A percentile compares a stretch with the other conserved stretches of the same genome.
These are phyloP conservation scores for Caenorhabditis japonica DNA, from an alignment of 2,888 invertebrate species.

Conservation along the genomic window DNA sequence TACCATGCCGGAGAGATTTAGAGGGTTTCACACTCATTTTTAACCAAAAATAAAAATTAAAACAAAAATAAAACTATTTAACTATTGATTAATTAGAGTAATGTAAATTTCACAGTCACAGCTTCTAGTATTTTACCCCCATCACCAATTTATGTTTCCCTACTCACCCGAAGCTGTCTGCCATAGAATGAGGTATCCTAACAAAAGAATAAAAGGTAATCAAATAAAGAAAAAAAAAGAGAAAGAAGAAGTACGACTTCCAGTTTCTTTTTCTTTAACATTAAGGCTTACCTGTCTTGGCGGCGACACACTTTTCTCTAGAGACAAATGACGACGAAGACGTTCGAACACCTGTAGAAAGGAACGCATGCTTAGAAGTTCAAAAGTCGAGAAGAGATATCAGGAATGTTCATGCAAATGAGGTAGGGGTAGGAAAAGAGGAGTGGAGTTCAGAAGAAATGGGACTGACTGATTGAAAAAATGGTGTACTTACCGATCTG, in stretches of 20 bases:
- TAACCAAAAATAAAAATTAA: not conserved
- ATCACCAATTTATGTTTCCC: slow-evolving; percentile 1
- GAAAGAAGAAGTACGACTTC: not conserved
- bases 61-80: not conserved
- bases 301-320: slow-evolving; percentile 70
- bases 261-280: not conserved
- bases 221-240: not conserved
- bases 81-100: not conserved
- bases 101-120: not conserved
- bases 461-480: not conserved
- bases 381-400: slow-evolving; percentile 32
- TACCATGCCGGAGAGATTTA: slow-evolving; percentile 34
- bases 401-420: too few species aligned
- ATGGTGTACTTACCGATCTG: slow-evolving; percentile 41
- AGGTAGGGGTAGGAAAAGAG: slow-evolving; percentile 6
- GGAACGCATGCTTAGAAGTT: slow-evolving; percentile 51
- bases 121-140: slow-evolving; percentile 23
- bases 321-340: slow-evolving; percentile 69
- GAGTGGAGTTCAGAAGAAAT: not conserved
- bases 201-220: slow-evolving; percentile 10
- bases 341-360: slow-evolving; percentile 64
- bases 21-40: slow-evolving; percentile 27
- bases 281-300: slow-evolving; percentile 50
- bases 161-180: slow-evolving; percentile 47
- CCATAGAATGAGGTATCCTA: slow-evolving; percentile 49